Percentiles rank a stretch among this genome's conserved stretches.
Evolutionary conservation across 2,113 vertebrate species (phyloP).

Genomic region (Thinocorus orbignyianus): DNA sequence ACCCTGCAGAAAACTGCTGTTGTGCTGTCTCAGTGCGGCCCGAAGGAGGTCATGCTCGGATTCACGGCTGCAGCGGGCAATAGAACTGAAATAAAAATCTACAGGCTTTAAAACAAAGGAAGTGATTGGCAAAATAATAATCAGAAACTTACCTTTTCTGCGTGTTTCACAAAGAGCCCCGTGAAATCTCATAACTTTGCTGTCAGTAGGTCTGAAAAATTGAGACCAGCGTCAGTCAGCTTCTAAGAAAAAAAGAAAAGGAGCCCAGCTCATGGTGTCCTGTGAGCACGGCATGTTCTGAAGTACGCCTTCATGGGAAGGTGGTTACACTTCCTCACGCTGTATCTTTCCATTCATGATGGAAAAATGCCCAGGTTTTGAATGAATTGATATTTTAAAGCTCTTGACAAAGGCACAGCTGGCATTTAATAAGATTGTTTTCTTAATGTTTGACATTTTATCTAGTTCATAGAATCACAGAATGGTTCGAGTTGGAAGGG

Average conservation of each 20-base stretch:
- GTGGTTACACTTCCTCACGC: not conserved
- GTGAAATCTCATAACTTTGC: not conserved
- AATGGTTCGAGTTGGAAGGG: no score
- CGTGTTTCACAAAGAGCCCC: not conserved
- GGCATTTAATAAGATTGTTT: not conserved
- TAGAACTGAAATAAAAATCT: not conserved
- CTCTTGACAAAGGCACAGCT: not conserved
- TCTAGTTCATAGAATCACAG: no score
- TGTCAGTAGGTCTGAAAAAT: not conserved
- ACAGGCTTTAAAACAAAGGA: not conserved
- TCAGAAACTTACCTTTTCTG: not conserved
- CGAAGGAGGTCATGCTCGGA: no score
- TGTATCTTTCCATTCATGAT: not conserved
- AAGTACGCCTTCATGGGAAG: not conserved
- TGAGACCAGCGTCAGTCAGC: not conserved
- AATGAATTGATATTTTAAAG: not conserved
- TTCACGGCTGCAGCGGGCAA: not conserved
- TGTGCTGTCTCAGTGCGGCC: rapidly evolving
- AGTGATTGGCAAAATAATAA: not conserved
- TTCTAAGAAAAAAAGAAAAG: not conserved
- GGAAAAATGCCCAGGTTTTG: not conserved
- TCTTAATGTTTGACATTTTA: not conserved
- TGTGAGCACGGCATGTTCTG: not conserved
- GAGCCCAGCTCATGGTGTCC: not conserved
- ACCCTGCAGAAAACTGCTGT: not conserved